Conservation (phyloP, 2,113 vertebrate species). For the Oreamnos americanus region DNA sequence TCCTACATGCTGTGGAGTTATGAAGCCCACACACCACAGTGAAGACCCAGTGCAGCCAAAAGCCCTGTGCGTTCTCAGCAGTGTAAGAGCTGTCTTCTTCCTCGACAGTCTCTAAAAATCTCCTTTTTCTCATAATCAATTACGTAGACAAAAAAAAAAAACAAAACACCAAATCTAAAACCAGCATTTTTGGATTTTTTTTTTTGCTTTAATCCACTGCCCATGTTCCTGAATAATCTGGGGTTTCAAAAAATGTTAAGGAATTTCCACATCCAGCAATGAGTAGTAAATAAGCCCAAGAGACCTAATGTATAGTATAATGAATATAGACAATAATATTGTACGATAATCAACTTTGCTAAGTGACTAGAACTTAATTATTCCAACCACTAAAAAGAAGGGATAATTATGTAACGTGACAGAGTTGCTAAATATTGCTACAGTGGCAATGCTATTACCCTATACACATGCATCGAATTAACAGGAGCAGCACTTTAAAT, state of each 20-base stretch:
- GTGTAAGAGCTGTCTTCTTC: neutral
- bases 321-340: neutral
- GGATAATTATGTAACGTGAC: neutral
- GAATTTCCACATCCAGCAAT: neutral
- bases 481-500: neutral
- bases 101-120: neutral
- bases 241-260: neutral
- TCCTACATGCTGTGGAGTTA: neutral
- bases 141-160: neutral
- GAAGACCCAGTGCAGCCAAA: neutral
- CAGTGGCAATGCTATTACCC: neutral
- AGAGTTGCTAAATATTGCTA: neutral
- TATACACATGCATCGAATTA: neutral
- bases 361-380: neutral
- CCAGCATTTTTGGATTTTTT: rapidly evolving
- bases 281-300: neutral
- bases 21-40: neutral
- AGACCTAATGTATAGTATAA: neutral
- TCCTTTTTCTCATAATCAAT: neutral
- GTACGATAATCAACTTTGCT: neutral
- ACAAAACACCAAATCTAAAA: neutral
- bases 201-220: neutral
- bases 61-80: neutral
- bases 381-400: neutral
- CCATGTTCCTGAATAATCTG: neutral